These are phyloP conservation scores for Ceratina australensis DNA, from an alignment of 1,140 invertebrate genomes.

Conservation along the genomic window DNA sequence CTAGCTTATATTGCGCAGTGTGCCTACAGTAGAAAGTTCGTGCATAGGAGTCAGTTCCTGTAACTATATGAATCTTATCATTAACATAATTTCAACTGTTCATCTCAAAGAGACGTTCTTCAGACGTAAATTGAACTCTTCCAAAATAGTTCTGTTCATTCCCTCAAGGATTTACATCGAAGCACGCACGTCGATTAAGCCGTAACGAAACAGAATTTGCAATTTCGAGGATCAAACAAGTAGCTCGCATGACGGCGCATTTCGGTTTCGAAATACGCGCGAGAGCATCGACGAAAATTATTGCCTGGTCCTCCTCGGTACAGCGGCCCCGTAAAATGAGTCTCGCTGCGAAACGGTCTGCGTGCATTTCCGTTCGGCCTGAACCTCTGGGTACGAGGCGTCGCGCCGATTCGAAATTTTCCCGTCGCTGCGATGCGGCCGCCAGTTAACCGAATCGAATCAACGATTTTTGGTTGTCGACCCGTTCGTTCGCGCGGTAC, in stretches of 20 bases:
- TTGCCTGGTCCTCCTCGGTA: background rate
- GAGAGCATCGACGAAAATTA: slow-evolving; percentile 41
- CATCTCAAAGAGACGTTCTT: too few relatives aligned
- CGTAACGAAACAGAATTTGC: too few relatives aligned
- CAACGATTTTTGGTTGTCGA: slow-evolving; percentile 33
- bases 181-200: too few relatives aligned
- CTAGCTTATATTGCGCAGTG: background rate
- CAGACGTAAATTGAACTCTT: too few relatives aligned
- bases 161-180: too few relatives aligned
- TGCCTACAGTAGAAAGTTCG: background rate
- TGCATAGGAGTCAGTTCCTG: background rate
- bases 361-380: slow-evolving; percentile 13
- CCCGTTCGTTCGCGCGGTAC: background rate
- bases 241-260: background rate
- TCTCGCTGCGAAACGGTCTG: slow-evolving; percentile 15
- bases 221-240: too few relatives aligned
- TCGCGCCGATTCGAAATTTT: slow-evolving; percentile 21
- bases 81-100: too few relatives aligned
- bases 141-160: too few relatives aligned
- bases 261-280: slow-evolving; percentile 21
- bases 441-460: slow-evolving; percentile 34
- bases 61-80: too few relatives aligned
- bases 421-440: background rate
- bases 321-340: background rate
- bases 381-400: background rate